Base-by-base conservation (phyloP, 1,140 invertebrate genomes). In the Ceratosolen solmsi region DNA sequence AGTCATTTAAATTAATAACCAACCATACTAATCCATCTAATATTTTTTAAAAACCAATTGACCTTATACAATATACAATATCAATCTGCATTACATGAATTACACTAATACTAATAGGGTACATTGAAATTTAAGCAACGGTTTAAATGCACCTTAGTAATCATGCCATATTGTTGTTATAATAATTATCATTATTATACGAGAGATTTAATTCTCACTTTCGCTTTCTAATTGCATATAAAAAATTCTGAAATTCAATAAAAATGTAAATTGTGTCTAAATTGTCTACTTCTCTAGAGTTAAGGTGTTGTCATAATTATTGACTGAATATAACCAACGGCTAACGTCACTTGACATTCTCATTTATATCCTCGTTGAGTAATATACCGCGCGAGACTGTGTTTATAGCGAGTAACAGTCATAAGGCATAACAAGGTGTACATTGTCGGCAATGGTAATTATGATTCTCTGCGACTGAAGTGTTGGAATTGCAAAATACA, bases 251-350 rank as follows among this genome's bases (percentile, higher is more conserved):
- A 65, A 11, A 2, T 65, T 65, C 60, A 2, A 36, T 65, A 4
- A 65, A 65, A 65, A 65, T 20, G 36, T 65, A 36, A 65, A 36
- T 13, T 60, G 2, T 27, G 56, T 60, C 56, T 65, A 33, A 3
- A 22, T 54, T 15, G 20, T 4, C 58, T 65, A 36, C 60, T 30
- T 27, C 17, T 20, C 33, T 65, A 11, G 33, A 36, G 60, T 2
- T 36, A n/a, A 25, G 17, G 56, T 65, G 30, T 36, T 36, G 36
- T 33, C 9, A 65, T 33, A 13, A 65, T 33, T 65, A 13, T 22
- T 65, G 8, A 36, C 60, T 65, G 30, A 65, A 36, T 65, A 65
- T 65, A 65, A 65, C 20, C 33, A 22, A 65, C 60, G 25, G 58
- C n/a, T 60, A 60, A 60, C 27, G 58, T 25, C n/a, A 11, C 58